Conservation (phyloP, 2,113 vertebrate genomes). For the Trogon melanurus region DNA sequence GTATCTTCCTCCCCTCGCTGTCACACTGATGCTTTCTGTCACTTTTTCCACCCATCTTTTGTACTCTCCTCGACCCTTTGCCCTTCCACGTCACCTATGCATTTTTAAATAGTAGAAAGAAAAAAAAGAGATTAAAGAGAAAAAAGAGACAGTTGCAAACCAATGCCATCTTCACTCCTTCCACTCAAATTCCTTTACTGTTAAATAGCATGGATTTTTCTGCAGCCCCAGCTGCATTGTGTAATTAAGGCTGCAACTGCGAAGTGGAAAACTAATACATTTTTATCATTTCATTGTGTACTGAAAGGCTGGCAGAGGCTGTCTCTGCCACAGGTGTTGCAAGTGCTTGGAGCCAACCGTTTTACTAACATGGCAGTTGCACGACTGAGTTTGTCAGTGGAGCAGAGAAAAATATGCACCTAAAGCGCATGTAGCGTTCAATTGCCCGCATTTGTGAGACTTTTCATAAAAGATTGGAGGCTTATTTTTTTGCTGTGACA, state of each 20-base stretch:
- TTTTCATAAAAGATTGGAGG: neutral
- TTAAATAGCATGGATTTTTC: neutral
- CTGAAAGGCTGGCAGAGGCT: constrained; percentile 12
- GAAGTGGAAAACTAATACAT: constrained; percentile 40
- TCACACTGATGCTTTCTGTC: neutral
- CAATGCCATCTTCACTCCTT: neutral
- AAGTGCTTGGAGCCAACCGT: neutral
- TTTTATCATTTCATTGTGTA: constrained; percentile 17
- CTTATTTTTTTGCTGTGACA: neutral
- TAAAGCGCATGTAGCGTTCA: neutral
- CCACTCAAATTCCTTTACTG: neutral
- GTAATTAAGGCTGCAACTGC: constrained; percentile 1
- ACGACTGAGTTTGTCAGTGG: neutral
- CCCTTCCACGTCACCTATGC: neutral
- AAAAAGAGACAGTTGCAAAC: neutral
- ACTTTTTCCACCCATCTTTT: neutral
- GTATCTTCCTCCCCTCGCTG: neutral
- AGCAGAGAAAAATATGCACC: constrained; percentile 25
- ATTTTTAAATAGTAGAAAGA: neutral
- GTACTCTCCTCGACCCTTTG: neutral
- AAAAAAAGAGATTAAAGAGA: neutral
- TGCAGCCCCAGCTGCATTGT: constrained; percentile 29
- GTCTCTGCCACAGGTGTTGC: constrained; percentile 43
- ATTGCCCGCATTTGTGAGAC: neutral
- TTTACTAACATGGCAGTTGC: constrained; percentile 13